A percentile compares a stretch with the other conserved stretches of the same genome.
Evolutionary conservation across 2,113 vertebrate genomes (phyloP).

Genomic region (Labeo rohita): DNA sequence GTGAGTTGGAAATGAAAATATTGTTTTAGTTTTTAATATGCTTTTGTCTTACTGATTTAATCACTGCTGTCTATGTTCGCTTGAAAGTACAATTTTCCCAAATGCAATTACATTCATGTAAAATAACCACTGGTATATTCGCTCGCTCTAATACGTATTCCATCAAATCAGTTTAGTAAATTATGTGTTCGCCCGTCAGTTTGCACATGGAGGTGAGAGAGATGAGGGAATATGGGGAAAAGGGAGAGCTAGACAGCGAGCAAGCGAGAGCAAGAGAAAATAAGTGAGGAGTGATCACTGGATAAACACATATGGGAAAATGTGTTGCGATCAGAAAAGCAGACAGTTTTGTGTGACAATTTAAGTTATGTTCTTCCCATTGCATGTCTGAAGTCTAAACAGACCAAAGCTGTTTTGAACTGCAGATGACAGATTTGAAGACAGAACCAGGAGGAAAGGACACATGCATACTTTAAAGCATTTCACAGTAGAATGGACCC

Average conservation of each 20-base stretch:
- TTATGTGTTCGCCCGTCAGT: background rate
- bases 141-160: background rate
- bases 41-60: conserved; percentile 27
- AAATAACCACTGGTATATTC: conserved; percentile 25
- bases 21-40: conserved; percentile 30
- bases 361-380: conserved; percentile 3
- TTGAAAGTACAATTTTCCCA: conserved; percentile 24
- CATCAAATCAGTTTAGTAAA: conserved; percentile 12
- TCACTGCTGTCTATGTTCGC: background rate
- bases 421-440: background rate
- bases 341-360: background rate
- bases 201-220: background rate
- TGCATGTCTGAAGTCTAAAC: background rate
- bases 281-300: background rate
- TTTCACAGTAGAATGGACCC: background rate
- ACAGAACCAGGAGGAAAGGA: background rate
- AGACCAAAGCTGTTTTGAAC: background rate
- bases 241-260: background rate
- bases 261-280: background rate
- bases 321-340: background rate
- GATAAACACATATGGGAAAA: background rate
- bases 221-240: background rate
- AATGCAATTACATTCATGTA: conserved; percentile 30
- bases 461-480: background rate
- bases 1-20: conserved; percentile 29